Evolutionary conservation across 1,140 invertebrate genomes (phyloP).

Genomic region (Rhynchophorus ferrugineus): DNA sequence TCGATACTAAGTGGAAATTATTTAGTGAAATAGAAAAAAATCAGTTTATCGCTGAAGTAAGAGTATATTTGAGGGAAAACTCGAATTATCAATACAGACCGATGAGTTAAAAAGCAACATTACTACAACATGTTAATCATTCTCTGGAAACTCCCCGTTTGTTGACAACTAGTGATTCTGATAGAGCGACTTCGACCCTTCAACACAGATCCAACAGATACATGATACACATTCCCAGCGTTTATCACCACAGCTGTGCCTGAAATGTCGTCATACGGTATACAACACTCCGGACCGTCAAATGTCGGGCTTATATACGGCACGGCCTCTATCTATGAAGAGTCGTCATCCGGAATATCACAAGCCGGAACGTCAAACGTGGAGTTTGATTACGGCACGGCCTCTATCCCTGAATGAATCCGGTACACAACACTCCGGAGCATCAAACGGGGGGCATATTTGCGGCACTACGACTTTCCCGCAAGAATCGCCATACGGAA

Average conservation of each 20-base stretch:
- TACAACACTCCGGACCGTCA: constrained; percentile 72
- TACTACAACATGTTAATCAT: constrained; percentile 95
- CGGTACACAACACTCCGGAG: too few species aligned
- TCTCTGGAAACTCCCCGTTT: constrained; percentile 50
- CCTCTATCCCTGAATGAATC: too few species aligned
- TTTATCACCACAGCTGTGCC: constrained; percentile 58
- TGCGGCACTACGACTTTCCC: too few species aligned
- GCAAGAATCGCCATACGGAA: too few species aligned
- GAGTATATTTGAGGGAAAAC: constrained; percentile 99
- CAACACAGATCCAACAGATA: constrained; percentile 91
- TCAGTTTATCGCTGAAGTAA: constrained; percentile 99
- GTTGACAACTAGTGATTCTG: constrained; percentile 36
- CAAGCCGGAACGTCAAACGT: constrained; percentile 63
- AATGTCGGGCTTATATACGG: constrained; percentile 68
- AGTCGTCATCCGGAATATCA: constrained; percentile 53
- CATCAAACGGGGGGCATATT: too few species aligned
- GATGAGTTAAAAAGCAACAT: constrained; percentile 85
- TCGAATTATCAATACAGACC: constrained; percentile 98
- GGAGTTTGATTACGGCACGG: too few species aligned
- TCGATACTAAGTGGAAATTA: constrained; percentile 98
- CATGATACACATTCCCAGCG: constrained; percentile 69
- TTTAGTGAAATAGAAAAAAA: constrained; percentile 93
- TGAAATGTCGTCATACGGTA: constrained; percentile 63
- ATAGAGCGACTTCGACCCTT: constrained; percentile 45
- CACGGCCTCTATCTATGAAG: constrained; percentile 48